Base-by-base conservation (phyloP, 2,888 invertebrate genomes). In the Pyrochroa serraticornis region DNA sequence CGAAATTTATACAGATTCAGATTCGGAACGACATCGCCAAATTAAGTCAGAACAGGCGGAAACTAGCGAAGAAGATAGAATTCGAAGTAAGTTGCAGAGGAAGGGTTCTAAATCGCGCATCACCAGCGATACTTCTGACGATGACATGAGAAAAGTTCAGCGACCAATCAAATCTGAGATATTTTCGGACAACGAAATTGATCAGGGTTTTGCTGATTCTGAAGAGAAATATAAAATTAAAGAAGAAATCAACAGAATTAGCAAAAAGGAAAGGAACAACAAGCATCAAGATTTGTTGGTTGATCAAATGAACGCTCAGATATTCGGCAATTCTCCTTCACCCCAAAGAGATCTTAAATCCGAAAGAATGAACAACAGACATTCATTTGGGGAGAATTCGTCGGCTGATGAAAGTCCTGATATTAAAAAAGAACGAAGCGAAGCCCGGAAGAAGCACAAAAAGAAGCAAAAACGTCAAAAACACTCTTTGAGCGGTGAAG, bases 401-500 rank as follows among this genome's bases (percentile, higher is more conserved):
- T 74, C 77, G 0, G 77, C 75, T 30, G 79, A 78, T 45, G 78
- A 78, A 58, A 68, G 65, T 54, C 60, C 60, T 39, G 64, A 71
- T 53, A 56, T 49, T 32, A 67, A 67, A 47, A 54, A 59, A 34
- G 57, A 57, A 45, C n/a, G 59, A 7, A 53, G 58, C 10, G 70
- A 69, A 52, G 49, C 63, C 3, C 42, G 90, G 7, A 91, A 88
- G 74, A 92, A 91, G 73, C 92, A 92, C 73, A 92, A 91, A 77
- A 92, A 92, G 82, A 92, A 91, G 72, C 91, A 91, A 74, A 92
- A 89, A 77, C 88, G 89, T 30, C 87, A 89, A 65, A 92, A 91
- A 74, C 85, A 83, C 64, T 83, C 86, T 6, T 80, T 84, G 54
- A 85, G 85, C 30, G 74, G 75, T 39, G 87, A 86, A 64, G 85